phyloP scores from a whole-genome alignment of 2,113 vertebrate species.

The Climacteris rufus region DNA sequence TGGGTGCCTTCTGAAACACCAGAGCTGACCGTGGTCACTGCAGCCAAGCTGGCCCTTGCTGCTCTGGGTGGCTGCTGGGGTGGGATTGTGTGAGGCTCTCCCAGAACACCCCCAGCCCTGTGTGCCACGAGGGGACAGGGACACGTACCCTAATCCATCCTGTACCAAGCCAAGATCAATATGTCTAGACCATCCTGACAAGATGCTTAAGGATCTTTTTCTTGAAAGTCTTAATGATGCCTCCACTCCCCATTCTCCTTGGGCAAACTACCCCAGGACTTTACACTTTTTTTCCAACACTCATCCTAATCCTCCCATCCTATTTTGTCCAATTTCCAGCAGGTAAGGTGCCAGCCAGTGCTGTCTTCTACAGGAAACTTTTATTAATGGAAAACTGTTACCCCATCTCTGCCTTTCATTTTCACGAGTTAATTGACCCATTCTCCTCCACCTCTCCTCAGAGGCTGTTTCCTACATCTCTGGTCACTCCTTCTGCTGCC shows the following conservation, averaged over 20 bases:
- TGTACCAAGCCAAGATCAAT: not conserved
- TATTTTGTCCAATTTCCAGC: not conserved
- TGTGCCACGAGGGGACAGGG: not conserved
- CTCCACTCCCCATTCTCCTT: not conserved
- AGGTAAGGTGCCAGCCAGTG: not conserved
- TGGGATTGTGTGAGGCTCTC: not conserved
- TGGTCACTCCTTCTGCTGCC: not conserved
- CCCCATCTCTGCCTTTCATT: rapidly evolving
- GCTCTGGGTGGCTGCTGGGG: not conserved
- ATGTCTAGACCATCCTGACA: not conserved
- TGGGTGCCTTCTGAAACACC: not conserved
- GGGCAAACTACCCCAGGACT: not conserved
- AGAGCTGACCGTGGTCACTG: not conserved
- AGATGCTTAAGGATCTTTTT: not conserved
- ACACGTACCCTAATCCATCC: not conserved
- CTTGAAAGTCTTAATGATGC: not conserved
- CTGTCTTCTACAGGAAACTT: not conserved
- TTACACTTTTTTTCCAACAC: not conserved
- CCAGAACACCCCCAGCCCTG: not conserved
- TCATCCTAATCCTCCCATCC: not conserved
- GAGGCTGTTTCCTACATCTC: not conserved
- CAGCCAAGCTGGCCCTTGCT: not conserved
- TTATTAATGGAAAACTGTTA: not conserved
- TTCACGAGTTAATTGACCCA: not conserved
- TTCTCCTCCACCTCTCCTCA: not conserved